These are phyloP conservation scores for Sipha maydis DNA, from an alignment of 2,888 invertebrate genomes.

Conservation along the genomic window DNA sequence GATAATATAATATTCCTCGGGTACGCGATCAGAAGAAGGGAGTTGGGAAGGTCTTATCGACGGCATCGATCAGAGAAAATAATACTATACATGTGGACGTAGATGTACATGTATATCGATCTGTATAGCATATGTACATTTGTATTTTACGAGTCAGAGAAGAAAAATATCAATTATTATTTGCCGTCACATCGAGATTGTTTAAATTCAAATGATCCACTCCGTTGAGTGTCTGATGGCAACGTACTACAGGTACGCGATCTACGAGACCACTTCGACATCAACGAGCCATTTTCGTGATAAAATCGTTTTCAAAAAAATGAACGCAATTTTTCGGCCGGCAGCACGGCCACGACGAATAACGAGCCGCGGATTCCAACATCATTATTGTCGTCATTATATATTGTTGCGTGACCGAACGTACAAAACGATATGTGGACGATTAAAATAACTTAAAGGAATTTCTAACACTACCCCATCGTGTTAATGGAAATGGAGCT, in stretches of 20 bases:
- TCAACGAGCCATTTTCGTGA: background rate
- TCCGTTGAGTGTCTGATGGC: background rate
- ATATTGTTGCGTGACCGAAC: slow-evolving; percentile 6
- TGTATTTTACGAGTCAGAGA: background rate
- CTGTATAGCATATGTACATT: background rate
- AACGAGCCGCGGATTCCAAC: slow-evolving; percentile 24
- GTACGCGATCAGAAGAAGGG: background rate
- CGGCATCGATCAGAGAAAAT: background rate
- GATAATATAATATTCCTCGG: background rate
- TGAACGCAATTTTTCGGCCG: slow-evolving; percentile 16
- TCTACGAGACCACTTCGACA: background rate
- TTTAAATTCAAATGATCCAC: background rate
- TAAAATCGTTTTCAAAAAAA: slow-evolving; percentile 20
- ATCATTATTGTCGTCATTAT: slow-evolving; percentile 14
- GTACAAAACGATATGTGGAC: slow-evolving; percentile 25
- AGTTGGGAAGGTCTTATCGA: background rate
- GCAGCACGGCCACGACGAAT: background rate
- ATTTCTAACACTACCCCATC: slow-evolving; percentile 41
- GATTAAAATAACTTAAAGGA: slow-evolving; percentile 53
- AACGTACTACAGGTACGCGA: background rate
- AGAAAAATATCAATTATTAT: background rate
- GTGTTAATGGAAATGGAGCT: slow-evolving; percentile 39
- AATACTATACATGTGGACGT: background rate
- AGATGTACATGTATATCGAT: background rate
- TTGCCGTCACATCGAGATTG: background rate